Base-by-base conservation (phyloP, 2,113 vertebrate species). In the Corydoras maculifer region DNA sequence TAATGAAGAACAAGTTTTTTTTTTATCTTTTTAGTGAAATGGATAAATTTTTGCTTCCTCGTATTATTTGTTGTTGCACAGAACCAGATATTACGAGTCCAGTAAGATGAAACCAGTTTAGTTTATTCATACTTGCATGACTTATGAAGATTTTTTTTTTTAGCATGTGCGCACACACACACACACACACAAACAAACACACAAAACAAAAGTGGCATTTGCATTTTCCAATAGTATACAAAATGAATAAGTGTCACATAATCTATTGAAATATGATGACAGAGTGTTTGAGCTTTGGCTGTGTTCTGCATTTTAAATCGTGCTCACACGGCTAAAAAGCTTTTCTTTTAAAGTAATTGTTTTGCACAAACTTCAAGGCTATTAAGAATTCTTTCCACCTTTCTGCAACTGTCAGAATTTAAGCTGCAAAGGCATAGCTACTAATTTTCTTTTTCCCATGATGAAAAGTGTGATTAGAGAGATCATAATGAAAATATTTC, bases 401-500 rank as follows among this genome's bases (percentile, higher is more conserved):
- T 9, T 29, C 30, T 51, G 4, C 50, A 62, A 15, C 13, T 57
- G 72, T 75, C 49, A 67, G 66, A 59, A 51, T 4, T 43, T 57
- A 65, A 57, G 60, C 57, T 69, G 35, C 35, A 12, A 70, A 72
- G 66, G 54, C 74, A 72, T 50, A 68, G 60, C 70, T 69, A 66
- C 74, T 67, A 75, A 78, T 79, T 79, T 75, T 73, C 62, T 67
- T 61, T 70, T 58, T 35, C 72, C 8, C 31, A 57, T 65, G 73
- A 78, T 75, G 73, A 73, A 69, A 73, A 76, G 75, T 66, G 63
- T 4, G 74, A 79, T 78, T 69, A 77, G 77, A 74, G 48, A 73
- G 75, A 75, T 66, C 66, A 54, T 67, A 79, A 75, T 79, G 70
- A 69, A 77, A 75, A 78, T 78, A 70, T 70, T 80, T 70, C 74